Evolutionary conservation across 2,888 invertebrate species (phyloP).

Genomic region (Perithous albicinctus): DNA sequence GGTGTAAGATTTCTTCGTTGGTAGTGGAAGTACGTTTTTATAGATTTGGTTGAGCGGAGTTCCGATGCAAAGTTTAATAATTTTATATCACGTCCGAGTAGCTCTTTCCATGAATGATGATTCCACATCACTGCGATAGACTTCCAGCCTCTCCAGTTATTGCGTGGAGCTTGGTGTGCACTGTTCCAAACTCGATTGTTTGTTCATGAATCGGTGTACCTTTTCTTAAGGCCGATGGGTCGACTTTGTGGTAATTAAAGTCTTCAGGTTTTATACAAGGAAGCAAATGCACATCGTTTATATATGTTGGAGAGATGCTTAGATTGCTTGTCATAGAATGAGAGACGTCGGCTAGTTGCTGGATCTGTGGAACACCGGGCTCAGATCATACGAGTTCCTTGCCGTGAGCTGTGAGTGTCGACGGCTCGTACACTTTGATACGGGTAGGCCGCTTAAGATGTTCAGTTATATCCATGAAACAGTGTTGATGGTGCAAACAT

Average conservation of each 20-base stretch:
- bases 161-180: background rate
- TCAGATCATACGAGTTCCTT: slow-evolving; percentile 6
- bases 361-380: background rate
- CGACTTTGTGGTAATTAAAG: background rate
- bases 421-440: background rate
- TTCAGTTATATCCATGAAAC: background rate
- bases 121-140: background rate
- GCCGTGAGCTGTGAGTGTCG: background rate
- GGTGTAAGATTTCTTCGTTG: background rate
- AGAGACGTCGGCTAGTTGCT: background rate
- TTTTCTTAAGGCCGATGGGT: background rate
- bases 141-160: background rate
- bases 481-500: background rate
- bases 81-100: too few relatives aligned
- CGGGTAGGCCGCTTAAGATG: slow-evolving; percentile 6
- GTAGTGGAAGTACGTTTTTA: background rate
- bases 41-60: background rate
- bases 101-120: too few relatives aligned
- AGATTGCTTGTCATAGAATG: background rate
- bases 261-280: background rate
- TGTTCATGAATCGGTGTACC: background rate
- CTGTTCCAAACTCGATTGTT: background rate
- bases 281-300: background rate
- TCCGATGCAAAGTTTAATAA: background rate
- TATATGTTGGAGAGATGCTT: background rate